Base-by-base conservation (phyloP, 2,113 vertebrate genomes). In the Austrofundulus limnaeus region DNA sequence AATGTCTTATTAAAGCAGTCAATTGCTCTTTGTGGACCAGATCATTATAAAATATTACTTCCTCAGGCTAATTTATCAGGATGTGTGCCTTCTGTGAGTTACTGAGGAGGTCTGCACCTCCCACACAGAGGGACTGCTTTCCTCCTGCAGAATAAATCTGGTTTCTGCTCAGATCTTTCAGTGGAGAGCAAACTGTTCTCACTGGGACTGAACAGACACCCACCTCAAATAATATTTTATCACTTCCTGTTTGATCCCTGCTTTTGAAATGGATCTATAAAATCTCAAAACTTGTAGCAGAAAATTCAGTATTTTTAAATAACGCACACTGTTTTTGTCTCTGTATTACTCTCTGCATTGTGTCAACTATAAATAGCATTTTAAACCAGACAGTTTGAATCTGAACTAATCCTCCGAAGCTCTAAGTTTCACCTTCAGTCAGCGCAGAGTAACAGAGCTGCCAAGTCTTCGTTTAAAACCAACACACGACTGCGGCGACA, bases 21-120 rank as follows among this genome's bases (percentile, higher is more conserved):
- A 21, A 2, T 11, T 28, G 15, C 46, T 31, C 52, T 75, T 47
- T 6, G 7, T 24, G 43, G 61, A 66, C 10, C 37, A 28, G 41
- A 43, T 51, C 60, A 46, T 39, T 56, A 63, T 50, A 46, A 77
- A 64, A 62, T 1, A 53, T 49, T 42, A 42, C 50, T 47, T 43
- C 48, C 38, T 66, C 23, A 15, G 12, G 39, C 39, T 34, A 10
- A 34, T 34, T 34, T 34, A 34, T 2, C 31, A 34, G 31, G 31
- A 34, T 34, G 8, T 34, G 31, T 10, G 2, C 31, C 31, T 34
- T 10, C 31, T 34, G 31, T 34, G 31, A 34, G 5, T 34, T 34
- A 34, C 9, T 34, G 31, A 34, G 5, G 31, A 34, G 31, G 31
- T 34, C 31, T 34, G 31, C 31, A 10, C 31, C 31, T 34, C 31